Evolutionary conservation across 2,113 vertebrate species (phyloP), one percentile per base, ranked within the genome.

Genomic region (Ahaetulla prasina): DNA sequence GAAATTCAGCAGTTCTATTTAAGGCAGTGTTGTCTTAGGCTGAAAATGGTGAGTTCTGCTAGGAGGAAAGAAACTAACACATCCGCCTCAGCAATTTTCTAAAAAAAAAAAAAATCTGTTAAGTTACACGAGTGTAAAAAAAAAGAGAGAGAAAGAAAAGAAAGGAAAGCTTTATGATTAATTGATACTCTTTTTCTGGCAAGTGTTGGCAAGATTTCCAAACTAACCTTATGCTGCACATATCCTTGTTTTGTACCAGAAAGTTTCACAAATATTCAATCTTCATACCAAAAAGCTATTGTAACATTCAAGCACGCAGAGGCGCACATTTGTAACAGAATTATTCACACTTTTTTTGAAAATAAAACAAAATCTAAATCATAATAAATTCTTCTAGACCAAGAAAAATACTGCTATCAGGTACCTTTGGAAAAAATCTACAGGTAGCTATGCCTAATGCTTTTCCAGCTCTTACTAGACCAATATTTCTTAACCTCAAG

Each of bases 111-210:
- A 96, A 97, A 97, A 95, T 93, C 96, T 96, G 96, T 97, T 97
- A 97, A 97, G 96, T 97, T 97, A 96, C 89, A 93, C 74, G 94
- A 96, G 94, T 93, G 94, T 92, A 96, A 97, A 96, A 97, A 96
- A 96, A 89, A 91, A 95, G 30, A 68, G 30, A 68, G 92, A 95
- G 14, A 74, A 5, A 74, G 35, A 95, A 30, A 39, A 80, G 68
- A 57, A 86, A 91, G 89, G 60, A 94, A 91, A 47, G 7, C 94
- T 97, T 95, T 96, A 94, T 96, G 97, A 98, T 96, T 98, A 98
- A 98, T 97, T 97, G 97, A 97, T 97, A 97, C 97, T 97, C 49
- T 97, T 97, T 97, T 97, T 96, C 94, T 93, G 96, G 97, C 97
- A 92, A 97, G 97, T 97, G 95, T 97, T 94, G 96, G 97, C 98